These are phyloP conservation scores for Stictonetta naevosa DNA, from an alignment of 2,113 vertebrate genomes.

Conservation along the genomic window DNA sequence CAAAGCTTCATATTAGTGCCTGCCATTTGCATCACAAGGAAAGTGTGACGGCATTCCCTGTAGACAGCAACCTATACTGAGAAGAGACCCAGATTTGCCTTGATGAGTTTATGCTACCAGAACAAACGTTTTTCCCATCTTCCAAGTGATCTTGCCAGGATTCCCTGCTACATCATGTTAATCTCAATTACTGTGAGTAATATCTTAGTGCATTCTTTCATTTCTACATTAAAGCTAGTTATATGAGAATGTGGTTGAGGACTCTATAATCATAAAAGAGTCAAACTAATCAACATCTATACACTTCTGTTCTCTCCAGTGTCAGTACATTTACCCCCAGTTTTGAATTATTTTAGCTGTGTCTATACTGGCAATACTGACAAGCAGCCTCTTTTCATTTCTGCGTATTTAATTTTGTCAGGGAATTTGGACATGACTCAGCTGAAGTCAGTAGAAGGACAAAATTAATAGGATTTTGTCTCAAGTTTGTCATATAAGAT, in stretches of 20 bases:
- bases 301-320: background rate
- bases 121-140: background rate
- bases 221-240: background rate
- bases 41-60: background rate
- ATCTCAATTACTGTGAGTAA: background rate
- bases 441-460: background rate
- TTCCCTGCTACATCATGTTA: background rate
- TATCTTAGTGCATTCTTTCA: background rate
- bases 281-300: background rate
- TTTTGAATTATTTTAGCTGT: background rate
- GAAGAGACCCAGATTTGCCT: background rate
- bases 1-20: background rate
- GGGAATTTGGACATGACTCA: background rate
- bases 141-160: background rate
- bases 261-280: background rate
- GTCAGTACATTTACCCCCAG: background rate
- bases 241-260: background rate
- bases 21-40: background rate
- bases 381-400: background rate
- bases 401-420: background rate
- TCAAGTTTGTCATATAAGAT: slow-evolving; percentile 34
- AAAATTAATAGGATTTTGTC: slow-evolving; percentile 37
- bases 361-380: background rate
- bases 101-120: background rate
- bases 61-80: fast-evolving